phyloP scores from a whole-genome alignment of 2,113 vertebrate species.

The Hystrix brachyura region DNA sequence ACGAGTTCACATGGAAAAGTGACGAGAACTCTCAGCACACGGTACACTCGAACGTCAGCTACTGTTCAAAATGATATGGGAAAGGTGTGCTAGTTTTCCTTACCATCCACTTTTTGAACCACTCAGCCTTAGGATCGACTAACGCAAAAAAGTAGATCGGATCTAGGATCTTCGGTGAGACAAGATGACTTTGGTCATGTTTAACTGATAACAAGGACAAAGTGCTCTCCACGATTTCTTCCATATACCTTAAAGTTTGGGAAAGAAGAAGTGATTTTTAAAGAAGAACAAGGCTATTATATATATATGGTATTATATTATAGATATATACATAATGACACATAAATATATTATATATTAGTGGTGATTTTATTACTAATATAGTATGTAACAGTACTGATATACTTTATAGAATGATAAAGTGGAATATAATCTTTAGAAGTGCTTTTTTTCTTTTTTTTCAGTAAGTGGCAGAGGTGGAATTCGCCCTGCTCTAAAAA shows the following conservation, averaged over 20 bases:
- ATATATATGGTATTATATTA: not conserved
- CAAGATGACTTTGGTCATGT: constrained; percentile 83
- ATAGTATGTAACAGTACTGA: not conserved
- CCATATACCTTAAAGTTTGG: constrained; percentile 93
- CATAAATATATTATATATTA: not conserved
- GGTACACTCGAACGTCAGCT: not conserved
- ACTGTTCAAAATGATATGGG: constrained; percentile 10
- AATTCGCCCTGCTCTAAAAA: not conserved
- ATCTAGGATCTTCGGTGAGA: constrained; percentile 89
- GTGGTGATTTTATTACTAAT: not conserved
- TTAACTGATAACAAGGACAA: constrained; percentile 93
- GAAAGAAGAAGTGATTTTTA: not conserved
- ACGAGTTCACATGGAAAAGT: not conserved
- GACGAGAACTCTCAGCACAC: not conserved
- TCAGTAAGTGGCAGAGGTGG: not conserved
- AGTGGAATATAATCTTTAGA: not conserved
- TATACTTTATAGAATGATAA: not conserved
- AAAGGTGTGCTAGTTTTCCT: constrained; percentile 74
- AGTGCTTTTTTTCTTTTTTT: constrained; percentile 27
- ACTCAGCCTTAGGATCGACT: constrained; percentile 94
- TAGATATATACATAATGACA: not conserved
- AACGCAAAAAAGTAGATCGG: constrained; percentile 94
- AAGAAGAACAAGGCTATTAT: not conserved
- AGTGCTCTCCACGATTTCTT: constrained; percentile 97
- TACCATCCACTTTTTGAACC: constrained; percentile 99